These are phyloP conservation scores for Diplodus sargus DNA, from an alignment of 2,797 vertebrate genomes.

Conservation along the genomic window DNA sequence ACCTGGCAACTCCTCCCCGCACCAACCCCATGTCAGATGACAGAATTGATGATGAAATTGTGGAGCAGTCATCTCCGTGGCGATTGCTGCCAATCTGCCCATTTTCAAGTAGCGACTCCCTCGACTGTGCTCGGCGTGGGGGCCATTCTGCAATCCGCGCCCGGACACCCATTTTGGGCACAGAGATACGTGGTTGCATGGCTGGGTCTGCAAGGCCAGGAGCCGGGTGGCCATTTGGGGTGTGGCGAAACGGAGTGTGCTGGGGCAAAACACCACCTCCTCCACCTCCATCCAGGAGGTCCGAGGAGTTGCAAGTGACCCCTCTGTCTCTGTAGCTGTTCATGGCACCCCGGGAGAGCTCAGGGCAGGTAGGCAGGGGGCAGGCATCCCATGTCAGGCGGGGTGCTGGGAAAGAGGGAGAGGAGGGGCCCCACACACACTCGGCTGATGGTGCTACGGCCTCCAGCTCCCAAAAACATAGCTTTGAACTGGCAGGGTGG, in stretches of 20 bases:
- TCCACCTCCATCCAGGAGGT: conserved; percentile 81
- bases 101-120: conserved; percentile 88
- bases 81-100: conserved; percentile 73
- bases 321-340: conserved; percentile 83
- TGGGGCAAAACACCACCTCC: conserved; percentile 73
- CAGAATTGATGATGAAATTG: conserved; percentile 55
- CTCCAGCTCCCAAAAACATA: conserved; percentile 79
- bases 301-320: conserved; percentile 85
- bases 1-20: conserved; percentile 75
- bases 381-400: conserved; percentile 81
- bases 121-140: conserved; percentile 87
- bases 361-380: conserved; percentile 70
- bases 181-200: conserved; percentile 80
- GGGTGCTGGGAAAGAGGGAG: conserved; percentile 61
- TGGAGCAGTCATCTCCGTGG: conserved; percentile 75
- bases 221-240: conserved; percentile 84
- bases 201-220: conserved; percentile 52
- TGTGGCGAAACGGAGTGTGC: conserved; percentile 78
- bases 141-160: conserved; percentile 96
- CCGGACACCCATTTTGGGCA: conserved; percentile 96
- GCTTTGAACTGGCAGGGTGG: conserved; percentile 56
- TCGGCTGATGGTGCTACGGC: conserved; percentile 61
- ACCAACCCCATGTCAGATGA: conserved; percentile 68
- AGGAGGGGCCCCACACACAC: conserved; percentile 69
- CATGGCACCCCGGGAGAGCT: conserved; percentile 74